Evolutionary conservation across 2,797 vertebrate genomes (phyloP).

Genomic region (Microchirus variegatus): DNA sequence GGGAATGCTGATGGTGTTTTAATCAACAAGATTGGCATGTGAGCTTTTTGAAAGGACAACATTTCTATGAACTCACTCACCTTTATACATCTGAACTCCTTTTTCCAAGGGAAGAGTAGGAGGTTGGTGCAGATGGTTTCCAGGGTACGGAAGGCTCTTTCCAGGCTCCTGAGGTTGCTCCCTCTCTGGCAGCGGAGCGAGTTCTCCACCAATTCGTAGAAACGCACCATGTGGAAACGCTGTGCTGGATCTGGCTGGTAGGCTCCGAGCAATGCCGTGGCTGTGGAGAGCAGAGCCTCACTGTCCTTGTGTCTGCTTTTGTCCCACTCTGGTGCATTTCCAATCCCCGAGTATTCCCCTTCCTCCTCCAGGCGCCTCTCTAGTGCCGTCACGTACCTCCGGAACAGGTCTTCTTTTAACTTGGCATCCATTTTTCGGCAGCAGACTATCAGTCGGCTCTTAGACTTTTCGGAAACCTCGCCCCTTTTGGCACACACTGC

Average conservation of each 20-base stretch:
- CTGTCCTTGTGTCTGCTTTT: conserved; percentile 85
- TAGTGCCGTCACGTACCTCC: conserved; percentile 93
- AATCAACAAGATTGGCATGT: too few relatives aligned
- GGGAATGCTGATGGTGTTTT: too few relatives aligned
- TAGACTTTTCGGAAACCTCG: conserved; percentile 62
- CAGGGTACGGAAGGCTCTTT: conserved; percentile 88
- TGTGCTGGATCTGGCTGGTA: conserved; percentile 92
- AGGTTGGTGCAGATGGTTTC: conserved; percentile 95
- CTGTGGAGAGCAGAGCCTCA: conserved; percentile 90
- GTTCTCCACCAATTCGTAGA: conserved; percentile 93
- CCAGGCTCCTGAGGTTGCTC: conserved; percentile 87
- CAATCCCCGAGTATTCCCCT: conserved; percentile 52
- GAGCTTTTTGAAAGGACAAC: too few relatives aligned
- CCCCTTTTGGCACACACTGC: conserved; percentile 64
- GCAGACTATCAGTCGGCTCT: conserved; percentile 71
- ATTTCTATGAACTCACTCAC: conserved; percentile 17
- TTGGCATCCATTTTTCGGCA: conserved; percentile 92
- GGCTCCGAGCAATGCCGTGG: conserved; percentile 91
- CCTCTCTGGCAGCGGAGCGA: conserved; percentile 88
- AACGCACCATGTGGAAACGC: conserved; percentile 92
- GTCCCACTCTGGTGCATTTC: conserved; percentile 68
- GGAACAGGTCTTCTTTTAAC: conserved; percentile 96
- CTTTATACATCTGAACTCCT: conserved; percentile 97
- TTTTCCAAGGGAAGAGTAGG: conserved; percentile 98
- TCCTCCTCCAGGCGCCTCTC: conserved; percentile 87